Conservation (phyloP, 2,888 invertebrate genomes). For the Lissocephala sabroskyi region DNA sequence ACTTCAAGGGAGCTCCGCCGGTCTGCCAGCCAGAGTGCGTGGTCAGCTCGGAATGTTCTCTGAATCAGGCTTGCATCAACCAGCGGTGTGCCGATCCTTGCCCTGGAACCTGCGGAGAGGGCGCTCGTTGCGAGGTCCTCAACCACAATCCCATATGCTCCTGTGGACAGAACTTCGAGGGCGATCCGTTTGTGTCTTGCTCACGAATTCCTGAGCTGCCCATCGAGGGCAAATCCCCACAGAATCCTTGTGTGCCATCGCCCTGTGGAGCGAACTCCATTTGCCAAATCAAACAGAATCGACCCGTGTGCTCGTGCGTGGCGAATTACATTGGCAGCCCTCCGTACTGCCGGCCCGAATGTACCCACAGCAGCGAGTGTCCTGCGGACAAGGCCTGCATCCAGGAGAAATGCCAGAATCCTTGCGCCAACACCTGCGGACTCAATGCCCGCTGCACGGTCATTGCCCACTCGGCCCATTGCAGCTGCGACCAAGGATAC, state of each 20-base stretch:
- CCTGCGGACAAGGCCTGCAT: constrained; percentile 84
- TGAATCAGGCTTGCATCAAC: constrained; percentile 84
- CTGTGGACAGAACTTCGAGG: constrained; percentile 82
- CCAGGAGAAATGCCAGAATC: constrained; percentile 86
- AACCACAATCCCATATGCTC: constrained; percentile 91
- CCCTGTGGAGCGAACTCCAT: constrained; percentile 88
- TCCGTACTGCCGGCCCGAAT: constrained; percentile 87
- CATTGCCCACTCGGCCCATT: constrained; percentile 85
- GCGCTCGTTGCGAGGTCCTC: constrained; percentile 83
- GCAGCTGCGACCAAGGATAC: constrained; percentile 83
- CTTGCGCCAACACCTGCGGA: constrained; percentile 85
- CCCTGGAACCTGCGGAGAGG: constrained; percentile 84
- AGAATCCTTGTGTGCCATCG: constrained; percentile 76
- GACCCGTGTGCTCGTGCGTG: constrained; percentile 86
- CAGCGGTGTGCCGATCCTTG: constrained; percentile 89
- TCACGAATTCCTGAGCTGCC: constrained; percentile 58
- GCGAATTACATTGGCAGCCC: constrained; percentile 86
- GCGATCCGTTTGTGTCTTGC: constrained; percentile 87
- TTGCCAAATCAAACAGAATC: constrained; percentile 84
- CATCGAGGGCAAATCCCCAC: constrained; percentile 69
- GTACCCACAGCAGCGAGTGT: constrained; percentile 87
- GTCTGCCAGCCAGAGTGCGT: constrained; percentile 89
- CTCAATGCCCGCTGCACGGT: constrained; percentile 85
- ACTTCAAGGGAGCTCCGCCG: constrained; percentile 85
- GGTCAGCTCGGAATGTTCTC: constrained; percentile 86